Base-by-base conservation (phyloP, 2,888 invertebrate genomes). In the Stegana nigrithorax region DNA sequence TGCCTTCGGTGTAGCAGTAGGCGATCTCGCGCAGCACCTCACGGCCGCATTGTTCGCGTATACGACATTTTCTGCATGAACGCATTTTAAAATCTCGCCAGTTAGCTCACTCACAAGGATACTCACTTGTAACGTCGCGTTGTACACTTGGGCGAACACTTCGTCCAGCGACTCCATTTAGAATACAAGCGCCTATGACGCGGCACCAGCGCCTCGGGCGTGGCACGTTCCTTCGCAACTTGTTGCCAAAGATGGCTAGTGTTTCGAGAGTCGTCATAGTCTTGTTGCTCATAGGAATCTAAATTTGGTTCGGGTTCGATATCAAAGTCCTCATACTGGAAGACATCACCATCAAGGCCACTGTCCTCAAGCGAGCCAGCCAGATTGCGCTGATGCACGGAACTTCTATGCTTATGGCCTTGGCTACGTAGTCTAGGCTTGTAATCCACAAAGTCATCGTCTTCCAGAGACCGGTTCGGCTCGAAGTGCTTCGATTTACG, bases 101-200 rank as follows among this genome's bases (percentile, higher is more conserved):
- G 5, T n/a, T 14, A n/a, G 6, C 4, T 36, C 10, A 8, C n/a
- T 14, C 5, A 17, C 19, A 19, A n/a, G 39, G 7, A 4, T 19
- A 73, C 79, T 78, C 83, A 91, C 93, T 92, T 91, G 81, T 89
- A 89, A 71, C 97, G 88, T 36, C 91, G 88, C 2, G 95, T 95
- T 17, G 91, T 91, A 82, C 97, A 97, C 69, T 90, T 89, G 66
- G 89, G 87, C 0, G 92, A 91, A 81, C 96, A 97, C 10, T 90
- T 86, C 1, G 92, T 91, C 96, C 96, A 97, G 27, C 90, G 87
- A 39, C 92, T 91, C 96, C 96, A 97, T 70, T 89, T 89, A 1
- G 91, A 90, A 78, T 91, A 93, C 12, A 91, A 87, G 26, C 89
- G 72, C 6, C 82, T 65, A 61, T 82, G 80, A 1, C 78, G 72